Evolutionary conservation across 2,113 vertebrate genomes (phyloP), one percentile per base, ranked within the genome.

Genomic region (Chrysochloris asiatica): DNA sequence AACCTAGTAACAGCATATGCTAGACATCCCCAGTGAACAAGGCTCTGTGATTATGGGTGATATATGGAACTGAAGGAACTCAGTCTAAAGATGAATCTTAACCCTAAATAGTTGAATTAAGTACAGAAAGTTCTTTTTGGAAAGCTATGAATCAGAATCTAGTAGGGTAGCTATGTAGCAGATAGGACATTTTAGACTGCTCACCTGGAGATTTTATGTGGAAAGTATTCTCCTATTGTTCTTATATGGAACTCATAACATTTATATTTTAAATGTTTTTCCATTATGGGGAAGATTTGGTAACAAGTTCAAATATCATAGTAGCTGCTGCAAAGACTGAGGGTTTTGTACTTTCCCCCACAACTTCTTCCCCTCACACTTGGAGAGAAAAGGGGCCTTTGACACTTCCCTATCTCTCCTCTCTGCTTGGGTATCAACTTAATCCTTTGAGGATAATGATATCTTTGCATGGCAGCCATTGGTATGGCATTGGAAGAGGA

Each of bases 401-500:
- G 52, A 69, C 8, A 71, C 8, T 41, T 48, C 65, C 3, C 0
- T 8, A 30, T 41, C 19, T 50, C 3, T 17, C 12, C 0, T 0
- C 2, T 1, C 33, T 67, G 33, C 41, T 3, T 41, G 45, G 45
- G 38, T 14, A 63, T 78, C 89, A 33, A 45, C 38, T 36, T 30
- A 11, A 61, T 26, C 28, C 36, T 63, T 3, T n/a, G 50, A 85
- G 4, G 14, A 75, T 12, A 48, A 5, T 4, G 14, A 75, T 56
- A 69, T 36, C n/a, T 79, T 48, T 50, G 71, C 76, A 65, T 38
- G 17, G 65, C 21, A 16, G 21, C 2, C 17, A 71, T n/a, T 30
- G 33, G 30, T 33, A n/a, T 3, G 21, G 43, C 3, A 21, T 2
- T 1, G 11, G 54, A 12, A 0, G 26, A 5, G 21, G 2, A 33